These are phyloP conservation scores for Phataginus tricuspis DNA, from an alignment of 2,797 vertebrate genomes.

Conservation along the genomic window DNA sequence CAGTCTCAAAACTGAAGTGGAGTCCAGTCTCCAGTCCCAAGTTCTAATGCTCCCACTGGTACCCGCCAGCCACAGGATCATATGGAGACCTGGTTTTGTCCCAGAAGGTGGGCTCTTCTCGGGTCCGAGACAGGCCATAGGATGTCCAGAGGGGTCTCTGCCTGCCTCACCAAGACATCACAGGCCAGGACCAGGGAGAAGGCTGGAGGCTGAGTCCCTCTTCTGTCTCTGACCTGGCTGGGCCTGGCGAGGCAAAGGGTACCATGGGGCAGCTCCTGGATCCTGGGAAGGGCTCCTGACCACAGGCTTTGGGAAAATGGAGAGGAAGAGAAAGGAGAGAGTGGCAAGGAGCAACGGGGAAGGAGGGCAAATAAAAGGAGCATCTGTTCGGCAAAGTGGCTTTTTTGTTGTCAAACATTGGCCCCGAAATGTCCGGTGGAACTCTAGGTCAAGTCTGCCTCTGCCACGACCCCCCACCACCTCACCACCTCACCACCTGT, in stretches of 20 bases:
- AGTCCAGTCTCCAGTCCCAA: not conserved
- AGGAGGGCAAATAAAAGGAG: slow-evolving; percentile 48
- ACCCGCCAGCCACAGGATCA: not conserved
- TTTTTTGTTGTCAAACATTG: slow-evolving; percentile 61
- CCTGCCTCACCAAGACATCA: not conserved
- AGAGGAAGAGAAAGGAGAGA: not conserved
- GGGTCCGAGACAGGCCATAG: too few relatives aligned
- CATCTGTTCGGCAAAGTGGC: slow-evolving; percentile 65
- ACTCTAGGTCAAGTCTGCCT: not conserved
- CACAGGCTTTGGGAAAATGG: not conserved
- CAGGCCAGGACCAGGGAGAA: not conserved
- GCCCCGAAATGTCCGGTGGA: slow-evolving; percentile 8
- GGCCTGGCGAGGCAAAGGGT: rapidly evolving
- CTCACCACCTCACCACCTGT: not conserved
- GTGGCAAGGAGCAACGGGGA: not conserved
- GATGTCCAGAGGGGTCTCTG: not conserved
- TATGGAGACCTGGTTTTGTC: not conserved
- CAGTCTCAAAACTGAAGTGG: not conserved
- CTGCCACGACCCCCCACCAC: not conserved
- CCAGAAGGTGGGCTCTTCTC: not conserved
- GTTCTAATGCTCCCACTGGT: not conserved
- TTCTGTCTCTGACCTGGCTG: not conserved
- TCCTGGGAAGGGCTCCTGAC: not conserved
- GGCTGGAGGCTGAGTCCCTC: not conserved
- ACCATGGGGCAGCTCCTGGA: not conserved